phyloP scores from a whole-genome alignment of 2,797 vertebrate species.

The Gambelia wislizenii region DNA sequence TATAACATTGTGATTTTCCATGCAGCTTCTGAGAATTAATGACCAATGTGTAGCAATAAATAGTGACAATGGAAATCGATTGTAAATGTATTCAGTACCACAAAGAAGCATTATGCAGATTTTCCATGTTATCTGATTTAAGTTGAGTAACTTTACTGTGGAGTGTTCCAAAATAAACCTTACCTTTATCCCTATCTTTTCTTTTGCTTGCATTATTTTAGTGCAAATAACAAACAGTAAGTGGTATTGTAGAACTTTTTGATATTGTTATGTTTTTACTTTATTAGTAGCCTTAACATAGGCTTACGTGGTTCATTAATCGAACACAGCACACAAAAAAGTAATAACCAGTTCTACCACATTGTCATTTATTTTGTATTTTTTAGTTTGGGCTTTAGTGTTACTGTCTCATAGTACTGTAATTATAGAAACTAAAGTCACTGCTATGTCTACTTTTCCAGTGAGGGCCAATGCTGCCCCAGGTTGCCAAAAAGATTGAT shows the following conservation, averaged over 20 bases:
- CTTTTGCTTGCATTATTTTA: constrained; percentile 20
- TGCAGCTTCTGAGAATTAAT: constrained; percentile 62
- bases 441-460: background rate
- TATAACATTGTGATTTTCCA: constrained; percentile 70
- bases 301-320: background rate
- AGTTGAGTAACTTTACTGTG: constrained; percentile 43
- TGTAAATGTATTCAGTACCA: constrained; percentile 66
- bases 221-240: background rate
- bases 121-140: constrained; percentile 47
- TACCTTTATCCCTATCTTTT: constrained; percentile 23
- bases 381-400: background rate
- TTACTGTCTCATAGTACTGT: background rate
- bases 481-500: background rate
- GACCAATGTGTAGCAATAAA: constrained; percentile 61
- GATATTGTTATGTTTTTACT: background rate
- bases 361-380: too few relatives aligned
- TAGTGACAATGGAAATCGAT: constrained; percentile 69
- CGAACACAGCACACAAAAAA: background rate
- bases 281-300: constrained; percentile 1
- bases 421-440: background rate
- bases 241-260: background rate
- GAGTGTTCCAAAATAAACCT: constrained; percentile 49
- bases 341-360: background rate
- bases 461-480: background rate
- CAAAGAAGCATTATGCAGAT: constrained; percentile 51